Conservation (phyloP, 2,113 vertebrate genomes). For the Oxygymnocypris stewartii region DNA sequence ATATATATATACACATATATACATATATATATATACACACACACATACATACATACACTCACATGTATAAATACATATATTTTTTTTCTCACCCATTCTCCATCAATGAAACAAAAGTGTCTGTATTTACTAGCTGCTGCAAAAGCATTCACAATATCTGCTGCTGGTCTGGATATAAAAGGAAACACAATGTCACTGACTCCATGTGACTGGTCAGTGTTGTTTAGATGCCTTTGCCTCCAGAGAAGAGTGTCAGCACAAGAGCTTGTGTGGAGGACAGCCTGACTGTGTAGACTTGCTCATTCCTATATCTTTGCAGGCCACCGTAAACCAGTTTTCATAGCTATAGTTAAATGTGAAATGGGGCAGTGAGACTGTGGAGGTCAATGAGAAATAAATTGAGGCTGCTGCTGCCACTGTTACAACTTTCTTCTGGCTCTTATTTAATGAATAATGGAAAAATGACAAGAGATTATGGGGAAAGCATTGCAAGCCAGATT, state of each 20-base stretch:
- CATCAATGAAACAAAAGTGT: no score
- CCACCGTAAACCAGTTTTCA: constrained; percentile 21
- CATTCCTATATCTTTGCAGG: constrained; percentile 26
- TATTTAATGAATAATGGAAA: not conserved
- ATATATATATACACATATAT: no score
- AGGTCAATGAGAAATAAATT: constrained; percentile 22
- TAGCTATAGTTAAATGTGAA: not conserved
- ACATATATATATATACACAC: no score
- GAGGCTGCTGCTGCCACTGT: not conserved
- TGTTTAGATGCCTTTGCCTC: constrained; percentile 6
- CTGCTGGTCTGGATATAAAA: not conserved
- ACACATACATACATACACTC: no score
- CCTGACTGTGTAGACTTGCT: not conserved
- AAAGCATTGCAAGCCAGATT: not conserved
- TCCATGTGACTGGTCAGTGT: not conserved
- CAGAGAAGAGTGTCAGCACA: not conserved
- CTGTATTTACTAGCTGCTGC: no score
- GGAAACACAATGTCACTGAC: not conserved
- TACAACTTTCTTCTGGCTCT: not conserved
- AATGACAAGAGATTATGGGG: not conserved
- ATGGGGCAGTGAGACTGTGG: constrained; percentile 5
- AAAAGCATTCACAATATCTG: no score
- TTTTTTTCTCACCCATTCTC: no score
- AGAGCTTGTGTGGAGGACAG: not conserved
- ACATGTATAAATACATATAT: no score